These are phyloP conservation scores for Mechanitis mazaeus DNA, from an alignment of 2,888 invertebrate genomes.

Conservation along the genomic window DNA sequence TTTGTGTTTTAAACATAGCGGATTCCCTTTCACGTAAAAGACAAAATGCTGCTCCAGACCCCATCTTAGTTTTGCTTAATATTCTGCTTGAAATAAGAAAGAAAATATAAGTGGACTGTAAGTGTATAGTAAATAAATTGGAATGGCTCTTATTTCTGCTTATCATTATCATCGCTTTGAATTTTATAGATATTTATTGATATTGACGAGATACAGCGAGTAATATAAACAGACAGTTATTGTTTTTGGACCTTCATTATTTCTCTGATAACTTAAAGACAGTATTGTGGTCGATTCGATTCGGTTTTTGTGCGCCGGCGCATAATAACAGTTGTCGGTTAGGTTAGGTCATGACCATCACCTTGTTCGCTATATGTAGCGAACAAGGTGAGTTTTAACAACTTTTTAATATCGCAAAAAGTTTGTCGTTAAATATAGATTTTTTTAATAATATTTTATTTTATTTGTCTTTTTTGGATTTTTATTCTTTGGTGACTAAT, in stretches of 20 bases:
- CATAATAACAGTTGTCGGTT: slow-evolving; percentile 48
- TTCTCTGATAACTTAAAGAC: slow-evolving; percentile 34
- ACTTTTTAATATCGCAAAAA: background rate
- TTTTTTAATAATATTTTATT: too few relatives aligned
- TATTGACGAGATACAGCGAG: slow-evolving; percentile 17
- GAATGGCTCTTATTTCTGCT: slow-evolving; percentile 4
- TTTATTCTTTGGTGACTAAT: too few relatives aligned
- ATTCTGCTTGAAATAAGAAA: background rate
- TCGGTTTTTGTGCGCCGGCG: slow-evolving; percentile 58
- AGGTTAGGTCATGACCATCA: slow-evolving; percentile 34
- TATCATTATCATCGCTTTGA: slow-evolving; percentile 45
- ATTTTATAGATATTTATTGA: slow-evolving; percentile 39
- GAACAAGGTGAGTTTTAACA: slow-evolving; percentile 23
- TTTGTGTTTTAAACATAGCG: too few relatives aligned
- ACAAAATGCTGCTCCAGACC: too few relatives aligned
- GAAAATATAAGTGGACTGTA: slow-evolving; percentile 1
- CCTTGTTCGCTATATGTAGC: slow-evolving; percentile 21
- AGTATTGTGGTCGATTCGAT: slow-evolving; percentile 60
- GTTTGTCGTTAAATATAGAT: too few relatives aligned
- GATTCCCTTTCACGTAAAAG: too few relatives aligned
- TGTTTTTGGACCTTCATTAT: slow-evolving; percentile 31
- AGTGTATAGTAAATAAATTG: slow-evolving; percentile 2
- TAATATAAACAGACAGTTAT: slow-evolving; percentile 27
- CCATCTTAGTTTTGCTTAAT: too few relatives aligned
- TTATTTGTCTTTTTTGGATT: too few relatives aligned